Conservation (phyloP, 2,113 vertebrate species). For the Conger conger region DNA sequence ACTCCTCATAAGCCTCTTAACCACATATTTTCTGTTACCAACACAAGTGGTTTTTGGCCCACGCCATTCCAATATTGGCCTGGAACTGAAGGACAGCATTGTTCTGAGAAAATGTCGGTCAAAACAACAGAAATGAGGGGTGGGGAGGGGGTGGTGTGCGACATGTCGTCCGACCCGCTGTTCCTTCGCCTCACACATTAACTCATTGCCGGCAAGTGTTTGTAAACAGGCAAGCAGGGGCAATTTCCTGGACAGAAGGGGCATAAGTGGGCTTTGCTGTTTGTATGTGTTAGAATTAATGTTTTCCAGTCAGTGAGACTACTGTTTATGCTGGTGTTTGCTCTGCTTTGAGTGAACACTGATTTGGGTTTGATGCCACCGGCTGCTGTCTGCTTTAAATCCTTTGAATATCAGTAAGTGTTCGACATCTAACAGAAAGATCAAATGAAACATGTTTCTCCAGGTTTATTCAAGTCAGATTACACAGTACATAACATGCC, state of each 20-base stretch:
- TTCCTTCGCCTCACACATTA: not conserved
- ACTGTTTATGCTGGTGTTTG: not conserved
- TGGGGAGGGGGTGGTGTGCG: no score
- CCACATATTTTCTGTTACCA: not conserved
- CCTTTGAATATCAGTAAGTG: not conserved
- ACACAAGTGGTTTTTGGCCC: not conserved
- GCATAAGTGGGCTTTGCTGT: not conserved
- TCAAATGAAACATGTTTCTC: not conserved
- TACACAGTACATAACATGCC: no score
- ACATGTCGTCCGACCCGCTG: not conserved
- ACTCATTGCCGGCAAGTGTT: conserved; percentile 1
- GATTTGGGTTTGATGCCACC: not conserved
- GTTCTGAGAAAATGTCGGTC: not conserved
- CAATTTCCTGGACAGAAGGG: not conserved
- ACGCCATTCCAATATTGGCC: not conserved
- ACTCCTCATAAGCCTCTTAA: not conserved
- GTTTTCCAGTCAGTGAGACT: not conserved
- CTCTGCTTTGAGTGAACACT: not conserved
- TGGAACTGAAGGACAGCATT: not conserved
- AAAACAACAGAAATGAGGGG: not conserved
- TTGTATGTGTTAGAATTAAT: not conserved
- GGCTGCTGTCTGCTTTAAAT: not conserved
- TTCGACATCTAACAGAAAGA: not conserved
- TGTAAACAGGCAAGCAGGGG: not conserved
- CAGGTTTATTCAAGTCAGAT: no score